Evolutionary conservation across 37 sponge, comb jelly and placozoan genomes (phyloP), one percentile per base, ranked within the genome.

Genomic region (Spongilla lacustris): DNA sequence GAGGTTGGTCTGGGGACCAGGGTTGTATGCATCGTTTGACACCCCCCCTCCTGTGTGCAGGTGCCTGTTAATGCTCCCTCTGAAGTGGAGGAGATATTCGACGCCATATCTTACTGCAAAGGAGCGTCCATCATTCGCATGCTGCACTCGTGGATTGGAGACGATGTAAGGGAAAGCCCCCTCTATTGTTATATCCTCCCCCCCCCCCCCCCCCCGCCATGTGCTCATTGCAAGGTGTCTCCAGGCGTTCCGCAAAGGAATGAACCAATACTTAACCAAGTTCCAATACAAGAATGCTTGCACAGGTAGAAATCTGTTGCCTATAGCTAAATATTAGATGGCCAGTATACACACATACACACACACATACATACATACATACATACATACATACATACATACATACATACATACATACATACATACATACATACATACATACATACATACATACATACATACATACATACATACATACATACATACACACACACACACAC

Each of bases 81-180:
- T 66, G 96, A 93, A 49, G 84, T 93, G 22, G 93, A 93, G 38
- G 96, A 93, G 81, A 93, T 96, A 29, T 96, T 93, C 82, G 96
- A 93, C 83, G 78, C 79, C 48, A 93, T 96, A 73, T 93, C 93
- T n/a, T 95, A 95, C 88, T 72, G 88, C 83, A 96, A 96, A 67
- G 96, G 96, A 13, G 92, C 96, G 67, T 87, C 96, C 23, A 78
- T 96, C 77, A 85, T 96, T 36, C 80, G 90, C 2, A 96, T 96
- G 96, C 67, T 96, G 66, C 86, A 93, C 66, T 67, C 85, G 82
- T 91, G 87, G 82, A 87, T 96, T 34, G 96, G 96, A 71, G 92
- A 96, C 58, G 85, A 93, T 50, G 84, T 85, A 68, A 41, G 73
- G 50, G 31, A 58, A 58, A 58, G 58, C 58, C 58, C 58, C 58